Percentiles rank a stretch among this genome's conserved stretches.
Conservation (phyloP, 2,797 vertebrate genomes). For the Gobionotothen gibberifrons region DNA sequence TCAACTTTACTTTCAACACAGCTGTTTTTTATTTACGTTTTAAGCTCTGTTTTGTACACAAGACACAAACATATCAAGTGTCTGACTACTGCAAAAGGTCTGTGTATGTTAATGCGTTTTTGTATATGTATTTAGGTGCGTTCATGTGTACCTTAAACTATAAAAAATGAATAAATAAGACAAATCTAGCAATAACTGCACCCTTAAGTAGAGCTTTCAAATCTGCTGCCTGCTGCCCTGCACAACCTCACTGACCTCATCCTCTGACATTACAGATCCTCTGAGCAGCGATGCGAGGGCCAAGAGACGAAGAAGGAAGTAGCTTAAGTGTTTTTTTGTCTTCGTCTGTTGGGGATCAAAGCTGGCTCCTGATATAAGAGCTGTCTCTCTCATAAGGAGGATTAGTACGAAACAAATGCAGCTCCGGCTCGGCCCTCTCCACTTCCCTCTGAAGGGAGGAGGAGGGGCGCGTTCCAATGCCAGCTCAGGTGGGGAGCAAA, state of each 20-base stretch:
- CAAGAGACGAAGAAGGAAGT: conserved; percentile 68
- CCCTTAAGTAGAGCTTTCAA: conserved; percentile 9
- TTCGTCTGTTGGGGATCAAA: conserved; percentile 82
- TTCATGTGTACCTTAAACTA: conserved; percentile 1
- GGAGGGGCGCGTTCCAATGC: conserved; percentile 33
- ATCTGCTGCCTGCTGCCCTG: conserved; percentile 35
- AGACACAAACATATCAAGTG: conserved; percentile 45
- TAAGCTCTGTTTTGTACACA: conserved; percentile 36
- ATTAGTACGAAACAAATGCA: conserved; percentile 77
- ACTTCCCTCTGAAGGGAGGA: conserved; percentile 40
- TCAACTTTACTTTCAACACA: conserved; percentile 68
- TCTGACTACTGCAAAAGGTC: conserved; percentile 38
- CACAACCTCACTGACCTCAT: conserved; percentile 68
- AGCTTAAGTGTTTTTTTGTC: conserved; percentile 78
- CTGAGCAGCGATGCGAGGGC: conserved; percentile 52
- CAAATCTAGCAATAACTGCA: neutral
- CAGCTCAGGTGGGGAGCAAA: conserved; percentile 54
- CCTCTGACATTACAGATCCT: conserved; percentile 41
- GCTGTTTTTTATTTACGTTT: conserved; percentile 68
- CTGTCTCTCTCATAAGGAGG: conserved; percentile 74
- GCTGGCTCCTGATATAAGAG: conserved; percentile 67
- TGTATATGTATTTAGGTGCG: conserved; percentile 6
- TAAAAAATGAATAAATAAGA: conserved; percentile 5
- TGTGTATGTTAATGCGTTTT: neutral
- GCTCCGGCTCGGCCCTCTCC: conserved; percentile 27